A percentile compares a stretch with the other conserved stretches of the same genome.
phyloP scores from a whole-genome alignment of 2,113 vertebrate genomes.

The Pluvianellus socialis region DNA sequence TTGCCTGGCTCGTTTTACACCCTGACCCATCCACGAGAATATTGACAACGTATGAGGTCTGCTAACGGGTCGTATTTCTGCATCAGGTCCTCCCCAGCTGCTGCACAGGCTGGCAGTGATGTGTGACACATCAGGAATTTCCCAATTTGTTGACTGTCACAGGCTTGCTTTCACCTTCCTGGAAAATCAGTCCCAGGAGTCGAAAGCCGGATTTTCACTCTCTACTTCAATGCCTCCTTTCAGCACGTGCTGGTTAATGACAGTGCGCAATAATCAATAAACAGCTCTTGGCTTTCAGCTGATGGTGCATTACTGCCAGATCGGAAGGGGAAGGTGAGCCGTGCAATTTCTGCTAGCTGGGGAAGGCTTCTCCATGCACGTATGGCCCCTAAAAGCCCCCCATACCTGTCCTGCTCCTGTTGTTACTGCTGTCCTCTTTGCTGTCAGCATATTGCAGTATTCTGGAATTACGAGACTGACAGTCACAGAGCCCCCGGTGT shows the following conservation, averaged over 20 bases:
- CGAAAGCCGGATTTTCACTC: not conserved
- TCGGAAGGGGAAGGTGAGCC: not conserved
- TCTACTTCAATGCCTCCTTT: not conserved
- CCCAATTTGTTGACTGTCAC: constrained; percentile 26
- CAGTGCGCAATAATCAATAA: not conserved
- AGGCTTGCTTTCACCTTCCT: constrained; percentile 24
- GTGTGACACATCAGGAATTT: constrained; percentile 24
- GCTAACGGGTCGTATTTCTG: not conserved
- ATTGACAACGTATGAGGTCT: not conserved
- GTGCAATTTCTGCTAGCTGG: not conserved
- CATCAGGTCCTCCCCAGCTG: not conserved
- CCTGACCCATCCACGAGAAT: not conserved
- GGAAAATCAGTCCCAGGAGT: constrained; percentile 33
- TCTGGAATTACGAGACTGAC: not conserved
- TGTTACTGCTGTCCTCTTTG: not conserved
- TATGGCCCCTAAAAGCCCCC: not conserved
- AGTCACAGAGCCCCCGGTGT: not conserved
- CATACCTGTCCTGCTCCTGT: not conserved
- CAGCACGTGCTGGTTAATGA: constrained; percentile 9
- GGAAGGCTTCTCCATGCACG: not conserved
- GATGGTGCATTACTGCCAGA: not conserved
- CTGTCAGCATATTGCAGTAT: not conserved
- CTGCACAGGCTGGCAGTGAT: not conserved
- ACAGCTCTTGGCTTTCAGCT: constrained; percentile 27
- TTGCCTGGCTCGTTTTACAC: not conserved